Evolutionary conservation across 2,113 vertebrate species (phyloP).

Genomic region (Nyctereutes procyonoides): DNA sequence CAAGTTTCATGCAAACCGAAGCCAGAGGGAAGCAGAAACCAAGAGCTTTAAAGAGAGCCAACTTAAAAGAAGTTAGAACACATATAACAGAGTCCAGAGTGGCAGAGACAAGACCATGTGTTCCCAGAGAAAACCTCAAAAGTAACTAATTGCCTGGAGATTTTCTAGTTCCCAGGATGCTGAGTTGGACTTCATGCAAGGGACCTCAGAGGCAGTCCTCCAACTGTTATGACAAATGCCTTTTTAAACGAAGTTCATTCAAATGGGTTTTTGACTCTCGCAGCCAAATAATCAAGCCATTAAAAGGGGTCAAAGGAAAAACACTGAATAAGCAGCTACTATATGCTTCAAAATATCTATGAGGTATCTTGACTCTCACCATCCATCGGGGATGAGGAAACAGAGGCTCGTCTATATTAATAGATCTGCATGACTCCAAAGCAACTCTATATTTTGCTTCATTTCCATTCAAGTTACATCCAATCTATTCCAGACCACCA

Average conservation of each 20-base stretch:
- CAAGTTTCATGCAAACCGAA: not conserved
- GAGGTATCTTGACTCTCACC: not conserved
- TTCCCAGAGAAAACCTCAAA: not conserved
- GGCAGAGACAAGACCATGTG: not conserved
- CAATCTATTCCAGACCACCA: not conserved
- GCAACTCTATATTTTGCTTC: not conserved
- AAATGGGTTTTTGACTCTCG: conserved; percentile 13
- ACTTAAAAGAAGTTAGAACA: not conserved
- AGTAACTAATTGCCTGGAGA: not conserved
- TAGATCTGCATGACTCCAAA: not conserved
- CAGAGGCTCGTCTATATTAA: not conserved
- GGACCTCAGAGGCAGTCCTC: not conserved
- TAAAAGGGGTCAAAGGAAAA: conserved; percentile 55
- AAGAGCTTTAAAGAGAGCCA: not conserved
- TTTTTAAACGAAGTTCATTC: conserved; percentile 60
- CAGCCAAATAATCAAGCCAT: conserved; percentile 52
- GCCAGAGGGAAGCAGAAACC: not conserved
- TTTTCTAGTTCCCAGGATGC: not conserved
- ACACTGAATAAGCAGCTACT: conserved; percentile 19
- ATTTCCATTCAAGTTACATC: not conserved
- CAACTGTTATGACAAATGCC: not conserved
- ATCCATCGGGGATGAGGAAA: not conserved
- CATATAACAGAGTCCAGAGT: not conserved
- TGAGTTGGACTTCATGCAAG: not conserved
- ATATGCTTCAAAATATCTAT: not conserved